Base-by-base conservation (phyloP, 1,140 invertebrate genomes). In the Oreohelix idahoensis region DNA sequence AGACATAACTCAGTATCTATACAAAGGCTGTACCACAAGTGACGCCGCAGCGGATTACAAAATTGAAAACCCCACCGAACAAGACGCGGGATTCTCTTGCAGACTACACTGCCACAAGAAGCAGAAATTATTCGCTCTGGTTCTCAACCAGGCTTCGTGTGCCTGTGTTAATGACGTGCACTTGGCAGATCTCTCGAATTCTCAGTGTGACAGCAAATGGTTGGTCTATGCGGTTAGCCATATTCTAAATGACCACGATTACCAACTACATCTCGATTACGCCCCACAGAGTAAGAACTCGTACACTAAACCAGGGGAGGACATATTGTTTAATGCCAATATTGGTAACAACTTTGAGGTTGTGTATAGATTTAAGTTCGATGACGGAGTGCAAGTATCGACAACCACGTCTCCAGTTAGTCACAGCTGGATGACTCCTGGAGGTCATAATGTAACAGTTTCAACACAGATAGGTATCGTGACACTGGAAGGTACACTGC, bases 231-330 rank as follows among this genome's bases (percentile, higher is more conserved):
- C 63, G 2, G 84, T 87, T 0, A 78, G 78, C 32, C 84, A 83
- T 80, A 74, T 84, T 35, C 81, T 15, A 35, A 23, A 29, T 17
- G 17, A 23, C 32, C 38, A 79, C 79, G 35, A 66, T 38, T 66
- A 70, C 17, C 42, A 81, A n/a, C 63, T 87, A 8, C 4, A n/a
- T 1, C 35, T 81, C 0, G 79, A 81, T 17, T 71, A 15, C n/a
- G 49, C 32, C 29, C 39, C 79, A 20, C 79, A 70, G 15, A 86
- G 85, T 17, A 79, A 45, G 8, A 82, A 84, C 53, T 17, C 35
- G 10, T 90, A 90, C 76, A 86, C 88, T 0, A 90, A 88, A 78
- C 89, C 89, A 4, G 79, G 84, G 1, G 91, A 92, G 82, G 84
- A 88, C 23, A 86, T 91, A 5, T 69, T 79, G 20, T 87, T 91